These are phyloP conservation scores for Urocolius indicus DNA, from an alignment of 2,113 vertebrate genomes.

Conservation along the genomic window DNA sequence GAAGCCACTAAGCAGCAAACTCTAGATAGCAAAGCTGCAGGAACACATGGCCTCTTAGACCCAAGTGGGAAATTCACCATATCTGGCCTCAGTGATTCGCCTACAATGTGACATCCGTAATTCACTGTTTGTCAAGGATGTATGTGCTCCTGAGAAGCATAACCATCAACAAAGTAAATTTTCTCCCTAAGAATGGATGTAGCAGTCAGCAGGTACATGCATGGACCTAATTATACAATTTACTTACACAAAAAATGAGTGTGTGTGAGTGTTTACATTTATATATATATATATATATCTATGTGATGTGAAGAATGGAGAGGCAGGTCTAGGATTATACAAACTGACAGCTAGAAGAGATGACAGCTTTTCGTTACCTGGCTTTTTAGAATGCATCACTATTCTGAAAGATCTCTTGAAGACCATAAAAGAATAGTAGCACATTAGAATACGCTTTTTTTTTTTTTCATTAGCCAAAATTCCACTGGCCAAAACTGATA, in stretches of 20 bases:
- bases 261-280: no score
- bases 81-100: neutral
- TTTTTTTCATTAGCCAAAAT: neutral
- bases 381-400: neutral
- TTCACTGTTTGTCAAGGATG: neutral
- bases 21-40: neutral
- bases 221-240: neutral
- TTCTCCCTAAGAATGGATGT: neutral
- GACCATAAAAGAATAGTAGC: neutral
- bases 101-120: neutral
- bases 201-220: accelerated
- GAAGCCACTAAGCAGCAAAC: neutral
- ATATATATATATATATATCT: neutral
- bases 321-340: neutral
- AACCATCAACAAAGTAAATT: neutral
- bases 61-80: neutral
- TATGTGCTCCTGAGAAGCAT: neutral
- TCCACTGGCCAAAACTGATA: neutral
- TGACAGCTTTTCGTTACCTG: neutral
- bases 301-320: neutral
- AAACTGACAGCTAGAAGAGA: neutral
- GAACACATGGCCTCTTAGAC: neutral
- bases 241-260: neutral
- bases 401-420: neutral
- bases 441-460: neutral